Evolutionary conservation across 2,797 vertebrate species (phyloP).

Genomic region (Nasua narica): DNA sequence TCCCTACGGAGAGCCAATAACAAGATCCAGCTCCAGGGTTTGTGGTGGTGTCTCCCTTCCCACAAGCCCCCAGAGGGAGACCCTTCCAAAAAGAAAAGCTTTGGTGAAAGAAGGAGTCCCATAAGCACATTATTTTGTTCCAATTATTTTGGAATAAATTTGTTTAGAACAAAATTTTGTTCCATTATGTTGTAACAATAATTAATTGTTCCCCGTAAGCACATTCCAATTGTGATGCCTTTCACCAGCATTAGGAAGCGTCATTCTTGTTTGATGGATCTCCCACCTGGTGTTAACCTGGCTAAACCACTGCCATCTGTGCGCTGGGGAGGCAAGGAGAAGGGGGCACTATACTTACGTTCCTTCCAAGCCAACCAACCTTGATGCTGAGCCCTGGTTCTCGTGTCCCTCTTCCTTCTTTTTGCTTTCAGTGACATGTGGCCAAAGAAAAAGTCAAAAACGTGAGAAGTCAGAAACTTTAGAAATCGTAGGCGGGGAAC

Average conservation of each 20-base stretch:
- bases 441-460: accelerated
- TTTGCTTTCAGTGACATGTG: conserved; percentile 40
- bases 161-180: too few relatives aligned
- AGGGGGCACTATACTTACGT: not conserved
- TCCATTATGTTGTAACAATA: too few relatives aligned
- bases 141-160: too few relatives aligned
- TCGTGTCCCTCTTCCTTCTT: not conserved
- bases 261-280: not conserved
- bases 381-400: not conserved
- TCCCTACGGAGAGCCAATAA: too few relatives aligned
- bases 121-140: not conserved
- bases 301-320: not conserved
- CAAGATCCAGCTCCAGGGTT: not conserved
- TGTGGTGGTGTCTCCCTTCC: not conserved
- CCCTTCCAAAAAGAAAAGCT: not conserved
- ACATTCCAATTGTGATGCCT: not conserved
- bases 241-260: not conserved
- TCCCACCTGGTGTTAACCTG: not conserved
- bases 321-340: not conserved
- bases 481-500: not conserved
- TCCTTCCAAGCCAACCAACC: not conserved
- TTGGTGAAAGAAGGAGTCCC: accelerated
- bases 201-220: not conserved
- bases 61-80: not conserved
- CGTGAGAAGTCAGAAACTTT: too few relatives aligned